phyloP scores from a whole-genome alignment of 2,888 invertebrate species.

The Loripinus fragilis region DNA sequence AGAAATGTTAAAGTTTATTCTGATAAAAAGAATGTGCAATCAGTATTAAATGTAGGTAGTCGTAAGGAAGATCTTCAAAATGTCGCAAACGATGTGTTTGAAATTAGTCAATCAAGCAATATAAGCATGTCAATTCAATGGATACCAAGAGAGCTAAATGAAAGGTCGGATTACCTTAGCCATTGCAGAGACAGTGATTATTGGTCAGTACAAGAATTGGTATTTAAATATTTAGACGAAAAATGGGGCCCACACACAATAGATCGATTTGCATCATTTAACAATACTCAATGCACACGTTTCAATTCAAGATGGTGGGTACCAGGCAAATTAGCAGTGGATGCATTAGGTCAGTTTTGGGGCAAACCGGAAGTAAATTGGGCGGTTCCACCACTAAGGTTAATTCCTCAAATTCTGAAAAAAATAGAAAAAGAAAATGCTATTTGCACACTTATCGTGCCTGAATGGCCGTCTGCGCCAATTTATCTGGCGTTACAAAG shows the following conservation, averaged over 20 bases:
- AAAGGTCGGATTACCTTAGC: neutral
- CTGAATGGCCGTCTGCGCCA: slow-evolving; percentile 17
- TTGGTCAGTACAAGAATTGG: neutral
- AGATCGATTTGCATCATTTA: slow-evolving; percentile 1
- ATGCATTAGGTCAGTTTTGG: neutral
- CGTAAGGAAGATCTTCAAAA: neutral
- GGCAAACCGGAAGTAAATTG: neutral
- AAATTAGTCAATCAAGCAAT: neutral
- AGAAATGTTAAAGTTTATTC: neutral
- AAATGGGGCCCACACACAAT: slow-evolving; percentile 1
- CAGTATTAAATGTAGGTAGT: neutral
- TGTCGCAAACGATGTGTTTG: neutral
- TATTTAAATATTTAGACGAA: neutral
- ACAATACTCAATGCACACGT: neutral
- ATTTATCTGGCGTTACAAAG: neutral
- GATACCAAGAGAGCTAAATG: slow-evolving; percentile 15
- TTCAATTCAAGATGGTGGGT: slow-evolving; percentile 9
- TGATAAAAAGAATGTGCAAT: neutral
- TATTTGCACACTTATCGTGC: slow-evolving; percentile 3
- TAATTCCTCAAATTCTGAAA: neutral
- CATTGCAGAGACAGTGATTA: neutral
- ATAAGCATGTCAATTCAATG: neutral
- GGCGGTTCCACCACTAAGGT: neutral
- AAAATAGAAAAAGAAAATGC: neutral
- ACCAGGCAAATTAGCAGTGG: neutral